Conservation (phyloP, 2,888 invertebrate species). For the Caenorhabditis sp. region DNA sequence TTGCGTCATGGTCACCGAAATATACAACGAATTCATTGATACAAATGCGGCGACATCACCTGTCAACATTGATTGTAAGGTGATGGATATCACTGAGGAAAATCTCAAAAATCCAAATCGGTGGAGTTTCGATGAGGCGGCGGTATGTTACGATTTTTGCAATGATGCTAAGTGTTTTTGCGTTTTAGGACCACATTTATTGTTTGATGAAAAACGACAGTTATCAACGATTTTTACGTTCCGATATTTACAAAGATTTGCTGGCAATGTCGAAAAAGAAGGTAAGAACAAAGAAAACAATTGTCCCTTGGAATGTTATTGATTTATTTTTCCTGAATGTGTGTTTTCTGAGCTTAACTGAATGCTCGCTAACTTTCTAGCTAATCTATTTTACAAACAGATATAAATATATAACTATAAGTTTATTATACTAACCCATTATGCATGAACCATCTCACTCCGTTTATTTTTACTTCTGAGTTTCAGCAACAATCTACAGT, state of each 20-base stretch:
- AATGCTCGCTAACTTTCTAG: not conserved
- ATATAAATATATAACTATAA: not conserved
- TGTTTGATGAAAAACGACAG: slow-evolving; percentile 99
- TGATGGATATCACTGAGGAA: slow-evolving; percentile 83
- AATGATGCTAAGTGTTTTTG: too few relatives aligned
- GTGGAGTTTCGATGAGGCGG: slow-evolving; percentile 96
- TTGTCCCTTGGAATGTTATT: not conserved
- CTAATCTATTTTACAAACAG: not conserved
- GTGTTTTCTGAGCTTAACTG: not conserved
- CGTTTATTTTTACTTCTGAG: not conserved
- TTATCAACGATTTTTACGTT: slow-evolving; percentile 94
- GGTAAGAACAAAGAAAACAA: slow-evolving; percentile 26
- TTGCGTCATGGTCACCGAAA: slow-evolving; percentile 81
- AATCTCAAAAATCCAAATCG: slow-evolving; percentile 85
- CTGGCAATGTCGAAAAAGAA: slow-evolving; percentile 56
- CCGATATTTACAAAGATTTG: slow-evolving; percentile 84
- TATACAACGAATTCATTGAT: slow-evolving; percentile 83
- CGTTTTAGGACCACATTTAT: slow-evolving; percentile 92
- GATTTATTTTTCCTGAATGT: not conserved
- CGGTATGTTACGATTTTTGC: slow-evolving; percentile 77
- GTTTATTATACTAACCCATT: slow-evolving; percentile 1
- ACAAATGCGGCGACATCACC: slow-evolving; percentile 94
- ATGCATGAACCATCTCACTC: not conserved
- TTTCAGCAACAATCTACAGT: not conserved
- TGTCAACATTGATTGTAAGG: slow-evolving; percentile 93